Evolutionary conservation across 92 coral and sea anemone species (phyloP).

Genomic region (Muricea muricata): DNA sequence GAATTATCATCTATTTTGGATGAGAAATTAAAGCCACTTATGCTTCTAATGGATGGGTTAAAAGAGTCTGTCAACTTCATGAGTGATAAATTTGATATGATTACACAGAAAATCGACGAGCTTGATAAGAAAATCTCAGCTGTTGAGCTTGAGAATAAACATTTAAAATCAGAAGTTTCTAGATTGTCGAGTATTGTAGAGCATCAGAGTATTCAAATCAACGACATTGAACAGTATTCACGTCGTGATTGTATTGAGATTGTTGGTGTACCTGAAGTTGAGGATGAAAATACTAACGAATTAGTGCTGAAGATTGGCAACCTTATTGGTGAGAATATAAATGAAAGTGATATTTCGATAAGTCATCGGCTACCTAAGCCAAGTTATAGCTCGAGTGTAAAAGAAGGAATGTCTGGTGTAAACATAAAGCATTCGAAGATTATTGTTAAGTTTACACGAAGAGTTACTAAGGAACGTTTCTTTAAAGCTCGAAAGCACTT

Average conservation of each 20-base stretch:
- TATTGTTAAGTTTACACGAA: constrained; percentile 4
- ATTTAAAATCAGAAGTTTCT: constrained; percentile 4
- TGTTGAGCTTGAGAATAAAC: neutral
- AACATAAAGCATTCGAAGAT: neutral
- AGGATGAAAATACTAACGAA: constrained; percentile 29
- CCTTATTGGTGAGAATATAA: constrained; percentile 3
- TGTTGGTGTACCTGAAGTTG: constrained; percentile 15
- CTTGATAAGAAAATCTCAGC: neutral
- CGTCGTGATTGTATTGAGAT: constrained; percentile 38
- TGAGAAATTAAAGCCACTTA: constrained; percentile 27
- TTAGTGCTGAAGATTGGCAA: constrained; percentile 5
- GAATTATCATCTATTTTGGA: neutral
- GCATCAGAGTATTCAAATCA: constrained; percentile 6
- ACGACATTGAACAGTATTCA: constrained; percentile 34
- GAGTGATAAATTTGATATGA: constrained; percentile 20
- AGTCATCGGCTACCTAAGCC: constrained; percentile 32
- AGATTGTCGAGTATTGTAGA: constrained; percentile 19
- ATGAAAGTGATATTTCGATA: constrained; percentile 28
- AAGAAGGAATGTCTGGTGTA: neutral
- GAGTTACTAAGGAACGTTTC: constrained; percentile 1
- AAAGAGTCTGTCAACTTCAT: constrained; percentile 21
- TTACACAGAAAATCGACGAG: neutral
- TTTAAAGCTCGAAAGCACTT: neutral
- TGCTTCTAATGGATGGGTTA: neutral
- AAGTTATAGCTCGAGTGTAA: neutral